These are phyloP conservation scores for Pterostichus niger DNA, from an alignment of 2,888 invertebrate genomes.

Conservation along the genomic window DNA sequence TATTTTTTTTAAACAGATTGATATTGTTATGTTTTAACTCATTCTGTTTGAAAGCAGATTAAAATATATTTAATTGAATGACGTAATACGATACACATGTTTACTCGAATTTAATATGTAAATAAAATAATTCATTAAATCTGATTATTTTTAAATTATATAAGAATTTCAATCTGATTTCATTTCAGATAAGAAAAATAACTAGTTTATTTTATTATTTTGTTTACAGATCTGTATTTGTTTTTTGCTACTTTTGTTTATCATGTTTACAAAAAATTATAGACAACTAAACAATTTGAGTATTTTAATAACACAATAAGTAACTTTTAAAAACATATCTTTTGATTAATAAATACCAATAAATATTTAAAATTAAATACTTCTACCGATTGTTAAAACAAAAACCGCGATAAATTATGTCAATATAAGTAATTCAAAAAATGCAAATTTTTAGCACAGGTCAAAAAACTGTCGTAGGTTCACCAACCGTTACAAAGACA, in stretches of 20 bases:
- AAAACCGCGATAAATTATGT: background rate
- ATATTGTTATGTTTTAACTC: too few relatives aligned
- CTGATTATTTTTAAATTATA: background rate
- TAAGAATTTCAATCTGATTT: background rate
- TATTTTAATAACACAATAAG: background rate
- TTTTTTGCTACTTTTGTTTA: background rate
- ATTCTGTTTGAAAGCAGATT: too few relatives aligned
- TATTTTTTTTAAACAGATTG: too few relatives aligned
- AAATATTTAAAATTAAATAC: background rate
- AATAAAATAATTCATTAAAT: background rate
- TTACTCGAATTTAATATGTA: background rate
- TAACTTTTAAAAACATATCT: too few relatives aligned
- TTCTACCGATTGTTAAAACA: background rate
- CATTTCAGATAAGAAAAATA: background rate
- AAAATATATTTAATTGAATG: too few relatives aligned
- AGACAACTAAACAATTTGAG: background rate
- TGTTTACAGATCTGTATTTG: background rate
- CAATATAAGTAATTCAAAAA: conserved; percentile 40
- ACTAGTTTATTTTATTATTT: background rate
- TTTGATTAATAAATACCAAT: too few relatives aligned
- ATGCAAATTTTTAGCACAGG: conserved; percentile 31
- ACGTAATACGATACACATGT: too few relatives aligned
- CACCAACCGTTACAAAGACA: conserved; percentile 36
- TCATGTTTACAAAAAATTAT: background rate
- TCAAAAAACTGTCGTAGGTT: conserved; percentile 51